phyloP scores from a whole-genome alignment of 2,888 invertebrate genomes.

The Nemoura dubitans region DNA sequence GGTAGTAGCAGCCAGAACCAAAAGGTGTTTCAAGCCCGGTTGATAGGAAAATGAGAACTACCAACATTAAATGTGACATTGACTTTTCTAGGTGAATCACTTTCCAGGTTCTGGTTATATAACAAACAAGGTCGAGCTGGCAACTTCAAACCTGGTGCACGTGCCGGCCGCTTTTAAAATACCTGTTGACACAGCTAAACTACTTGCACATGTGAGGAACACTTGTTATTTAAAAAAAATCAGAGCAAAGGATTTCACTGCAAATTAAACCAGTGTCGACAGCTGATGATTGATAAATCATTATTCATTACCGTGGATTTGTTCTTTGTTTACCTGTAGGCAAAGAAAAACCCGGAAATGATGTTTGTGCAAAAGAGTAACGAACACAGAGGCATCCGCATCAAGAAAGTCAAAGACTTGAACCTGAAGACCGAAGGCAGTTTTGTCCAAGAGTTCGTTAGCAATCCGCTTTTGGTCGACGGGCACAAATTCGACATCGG shows the following conservation, averaged over 20 bases:
- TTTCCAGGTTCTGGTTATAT: constrained; percentile 94
- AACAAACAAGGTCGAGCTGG: constrained; percentile 91
- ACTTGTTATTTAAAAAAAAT: too few relatives aligned
- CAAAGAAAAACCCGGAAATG: constrained; percentile 70
- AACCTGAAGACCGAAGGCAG: constrained; percentile 75
- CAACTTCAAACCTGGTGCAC: constrained; percentile 78
- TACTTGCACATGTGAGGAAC: constrained; percentile 75
- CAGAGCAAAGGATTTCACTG: too few relatives aligned
- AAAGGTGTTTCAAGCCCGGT: too few relatives aligned
- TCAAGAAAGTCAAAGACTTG: constrained; percentile 75
- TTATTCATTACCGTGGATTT: too few relatives aligned
- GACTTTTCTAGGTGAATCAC: constrained; percentile 76
- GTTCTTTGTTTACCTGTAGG: constrained; percentile 57
- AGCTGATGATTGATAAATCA: too few relatives aligned
- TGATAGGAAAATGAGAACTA: too few relatives aligned
- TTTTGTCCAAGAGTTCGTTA: constrained; percentile 92
- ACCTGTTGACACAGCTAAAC: constrained; percentile 76
- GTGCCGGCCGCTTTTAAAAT: constrained; percentile 90
- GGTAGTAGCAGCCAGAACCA: constrained; percentile 56
- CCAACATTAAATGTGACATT: too few relatives aligned
- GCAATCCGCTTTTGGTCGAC: constrained; percentile 88
- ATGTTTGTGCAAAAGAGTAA: constrained; percentile 93
- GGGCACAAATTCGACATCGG: constrained; percentile 97
- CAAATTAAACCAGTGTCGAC: background rate
- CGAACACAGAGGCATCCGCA: constrained; percentile 86